Conservation (phyloP, 2,888 invertebrate species). For the Andricus curvator region DNA sequence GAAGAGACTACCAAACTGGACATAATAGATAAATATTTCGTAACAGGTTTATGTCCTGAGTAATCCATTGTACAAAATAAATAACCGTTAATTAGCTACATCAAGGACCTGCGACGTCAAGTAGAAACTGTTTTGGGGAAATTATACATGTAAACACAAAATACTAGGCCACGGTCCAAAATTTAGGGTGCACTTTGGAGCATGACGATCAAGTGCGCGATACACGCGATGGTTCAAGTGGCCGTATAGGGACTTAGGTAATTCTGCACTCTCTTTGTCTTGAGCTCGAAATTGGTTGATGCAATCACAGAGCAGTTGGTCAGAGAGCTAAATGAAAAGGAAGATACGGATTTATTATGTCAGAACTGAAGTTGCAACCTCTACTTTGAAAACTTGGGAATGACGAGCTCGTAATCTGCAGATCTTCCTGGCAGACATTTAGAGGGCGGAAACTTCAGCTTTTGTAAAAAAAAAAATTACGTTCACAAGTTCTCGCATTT, state of each 20-base stretch:
- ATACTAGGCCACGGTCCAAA: slow-evolving; percentile 42
- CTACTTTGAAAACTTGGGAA: slow-evolving; percentile 26
- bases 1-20: not conserved
- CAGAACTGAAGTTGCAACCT: slow-evolving; percentile 29
- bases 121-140: slow-evolving; percentile 15
- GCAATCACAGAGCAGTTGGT: slow-evolving; percentile 16
- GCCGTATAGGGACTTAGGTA: slow-evolving; percentile 25
- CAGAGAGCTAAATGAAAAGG: slow-evolving; percentile 18
- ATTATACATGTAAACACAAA: slow-evolving; percentile 19
- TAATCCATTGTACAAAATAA: slow-evolving; percentile 30
- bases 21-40: not conserved
- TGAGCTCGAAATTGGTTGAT: slow-evolving; percentile 27
- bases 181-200: slow-evolving; percentile 39
- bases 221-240: slow-evolving; percentile 39
- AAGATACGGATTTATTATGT: slow-evolving; percentile 4
- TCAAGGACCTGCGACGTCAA: slow-evolving; percentile 14
- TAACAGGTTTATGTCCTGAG: not conserved
- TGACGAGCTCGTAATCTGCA: slow-evolving; percentile 9
- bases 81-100: slow-evolving; percentile 40
- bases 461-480: slow-evolving; percentile 1
- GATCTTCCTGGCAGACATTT: not conserved
- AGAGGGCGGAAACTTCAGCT: not conserved
- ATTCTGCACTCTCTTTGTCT: slow-evolving; percentile 30
- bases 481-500: slow-evolving; percentile 30
- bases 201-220: slow-evolving; percentile 57